Percentiles rank a stretch among this genome's conserved stretches.
Evolutionary conservation across 2,797 vertebrate genomes (phyloP).

Genomic region (Oryzias sinensis): DNA sequence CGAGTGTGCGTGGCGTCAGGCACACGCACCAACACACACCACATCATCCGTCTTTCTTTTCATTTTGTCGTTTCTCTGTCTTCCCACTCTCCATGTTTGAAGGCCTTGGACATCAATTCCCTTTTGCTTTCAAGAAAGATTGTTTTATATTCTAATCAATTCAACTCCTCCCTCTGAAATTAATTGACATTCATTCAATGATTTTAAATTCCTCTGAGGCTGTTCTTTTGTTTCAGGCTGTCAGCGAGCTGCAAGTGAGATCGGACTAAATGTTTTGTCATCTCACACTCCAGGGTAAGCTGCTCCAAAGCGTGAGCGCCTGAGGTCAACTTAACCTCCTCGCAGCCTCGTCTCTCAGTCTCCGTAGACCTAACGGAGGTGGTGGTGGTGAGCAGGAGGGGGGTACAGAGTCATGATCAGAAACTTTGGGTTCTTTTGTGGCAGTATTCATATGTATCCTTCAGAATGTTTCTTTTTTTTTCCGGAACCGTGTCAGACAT

Average conservation of each 20-base stretch:
- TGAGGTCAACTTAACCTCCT: conserved; percentile 73
- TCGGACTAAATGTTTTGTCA: conserved; percentile 79
- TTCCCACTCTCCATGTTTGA: conserved; percentile 65
- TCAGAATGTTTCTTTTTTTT: conserved; percentile 15
- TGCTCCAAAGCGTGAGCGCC: conserved; percentile 60
- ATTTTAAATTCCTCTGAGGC: conserved; percentile 73
- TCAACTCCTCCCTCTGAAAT: conserved; percentile 74
- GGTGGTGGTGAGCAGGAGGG: neutral
- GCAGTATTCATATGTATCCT: conserved; percentile 54
- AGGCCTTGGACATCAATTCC: conserved; percentile 79
- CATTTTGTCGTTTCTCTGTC: conserved; percentile 69
- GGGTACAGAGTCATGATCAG: conserved; percentile 39
- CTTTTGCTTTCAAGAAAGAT: conserved; percentile 77
- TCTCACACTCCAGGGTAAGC: conserved; percentile 71
- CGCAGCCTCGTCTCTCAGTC: conserved; percentile 34
- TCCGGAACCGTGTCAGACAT: conserved; percentile 21
- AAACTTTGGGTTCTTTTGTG: conserved; percentile 52
- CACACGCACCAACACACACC: conserved; percentile 20
- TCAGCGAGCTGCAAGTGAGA: conserved; percentile 75
- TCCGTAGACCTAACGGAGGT: conserved; percentile 32
- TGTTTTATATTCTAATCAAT: conserved; percentile 82
- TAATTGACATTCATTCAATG: conserved; percentile 79
- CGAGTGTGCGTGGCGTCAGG: conserved; percentile 6
- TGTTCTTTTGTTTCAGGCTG: conserved; percentile 75
- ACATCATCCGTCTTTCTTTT: conserved; percentile 63